Conservation (phyloP, 2,113 vertebrate genomes). For the Leiothrix lutea region DNA sequence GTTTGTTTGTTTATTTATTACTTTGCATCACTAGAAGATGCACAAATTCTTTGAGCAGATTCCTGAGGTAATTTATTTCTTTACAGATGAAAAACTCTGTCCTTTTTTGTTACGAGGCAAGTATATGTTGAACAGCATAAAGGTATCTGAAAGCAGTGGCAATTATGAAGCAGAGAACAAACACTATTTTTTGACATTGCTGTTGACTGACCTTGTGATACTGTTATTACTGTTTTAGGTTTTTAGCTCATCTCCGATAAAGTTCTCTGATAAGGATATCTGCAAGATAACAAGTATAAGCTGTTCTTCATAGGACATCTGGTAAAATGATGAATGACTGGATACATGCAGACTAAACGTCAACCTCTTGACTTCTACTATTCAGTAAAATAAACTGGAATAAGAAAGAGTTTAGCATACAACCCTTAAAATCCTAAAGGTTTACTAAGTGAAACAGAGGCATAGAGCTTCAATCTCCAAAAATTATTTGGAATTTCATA, state of each 20-base stretch:
- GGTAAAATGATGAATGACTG: neutral
- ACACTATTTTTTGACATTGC: neutral
- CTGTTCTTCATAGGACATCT: neutral
- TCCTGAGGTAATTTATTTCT: neutral
- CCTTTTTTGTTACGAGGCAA: neutral
- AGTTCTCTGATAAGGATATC: neutral
- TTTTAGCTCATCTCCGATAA: neutral
- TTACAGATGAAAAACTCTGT: neutral
- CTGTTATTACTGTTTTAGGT: neutral
- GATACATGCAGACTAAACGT: neutral
- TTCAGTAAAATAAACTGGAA: neutral
- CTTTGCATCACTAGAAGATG: neutral
- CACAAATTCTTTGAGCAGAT: neutral
- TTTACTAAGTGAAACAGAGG: neutral
- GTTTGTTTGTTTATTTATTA: neutral
- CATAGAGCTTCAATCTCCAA: neutral
- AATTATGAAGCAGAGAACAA: neutral
- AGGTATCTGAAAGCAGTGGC: neutral
- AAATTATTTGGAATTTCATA: neutral
- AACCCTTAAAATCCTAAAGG: neutral
- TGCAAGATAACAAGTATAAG: neutral
- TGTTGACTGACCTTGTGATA: neutral
- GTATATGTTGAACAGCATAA: neutral
- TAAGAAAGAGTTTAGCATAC: neutral
- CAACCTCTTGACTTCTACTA: neutral